Evolutionary conservation across 2,888 invertebrate species (phyloP), one percentile per base, ranked within the genome.

Genomic region (Tenthredo amoena): DNA sequence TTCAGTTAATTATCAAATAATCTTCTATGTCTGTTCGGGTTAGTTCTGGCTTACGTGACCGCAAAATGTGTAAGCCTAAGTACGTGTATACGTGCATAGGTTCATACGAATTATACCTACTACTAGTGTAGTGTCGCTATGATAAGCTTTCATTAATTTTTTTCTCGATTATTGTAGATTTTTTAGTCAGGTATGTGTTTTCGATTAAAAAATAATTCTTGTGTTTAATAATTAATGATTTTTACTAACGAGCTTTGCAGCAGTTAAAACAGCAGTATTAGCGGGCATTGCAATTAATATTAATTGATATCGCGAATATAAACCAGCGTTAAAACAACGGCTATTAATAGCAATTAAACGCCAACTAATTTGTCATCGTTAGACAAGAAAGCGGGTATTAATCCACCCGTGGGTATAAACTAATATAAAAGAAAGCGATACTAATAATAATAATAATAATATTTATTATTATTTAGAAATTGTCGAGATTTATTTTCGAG

Each of bases 1-100:
- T 86, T 81, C 86, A 86, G 85, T 87, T 86, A 87, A 87, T 87
- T 87, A 87, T 84, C 85, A 79, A 86, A 83, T 87, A 85, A 86
- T 77, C 83, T 50, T 43, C 71, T 68, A 71, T 47, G 83, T 83
- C 71, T 83, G 50, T 43, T 81, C 83, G 31, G 43, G 83, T 83
- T 47, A 62, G 81, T 62, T 62, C 21, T 62, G 81, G 81, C 58
- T 81, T 81, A 81, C 40, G 62, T 81, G 81, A 81, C 81, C 81
- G 26, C 81, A 40, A 62, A n/a, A 81, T 62, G 10, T 81, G 15
- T 81, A 21, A 10, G 15, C 34, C 15, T 47, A 37, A 31, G 7
- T 50, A 26, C 7, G 55, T 12, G 26, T 47, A 9, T 12, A 74
- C 12, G n/a, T 74, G 2, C 21, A 71, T 34, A 31, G 26, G 5